Conservation (phyloP, 2,797 vertebrate genomes). For the Sebastes vulpes region DNA sequence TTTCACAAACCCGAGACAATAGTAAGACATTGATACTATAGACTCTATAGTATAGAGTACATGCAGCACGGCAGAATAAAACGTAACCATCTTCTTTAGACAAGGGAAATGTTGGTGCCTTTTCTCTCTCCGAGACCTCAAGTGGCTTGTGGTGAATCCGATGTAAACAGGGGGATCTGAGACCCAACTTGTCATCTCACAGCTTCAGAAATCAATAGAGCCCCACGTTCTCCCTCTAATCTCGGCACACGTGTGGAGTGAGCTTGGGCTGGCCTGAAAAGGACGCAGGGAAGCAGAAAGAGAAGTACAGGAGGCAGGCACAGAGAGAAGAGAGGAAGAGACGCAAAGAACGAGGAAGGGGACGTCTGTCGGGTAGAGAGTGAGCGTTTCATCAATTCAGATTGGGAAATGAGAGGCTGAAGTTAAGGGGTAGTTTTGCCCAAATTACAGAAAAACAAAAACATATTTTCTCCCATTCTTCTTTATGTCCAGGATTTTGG, state of each 20-base stretch:
- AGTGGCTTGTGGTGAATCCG: conserved; percentile 51
- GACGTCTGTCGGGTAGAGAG: conserved; percentile 10
- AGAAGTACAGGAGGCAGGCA: conserved; percentile 2
- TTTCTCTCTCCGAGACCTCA: conserved; percentile 1
- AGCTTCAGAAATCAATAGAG: conserved; percentile 80
- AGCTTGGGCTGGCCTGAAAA: conserved; percentile 34
- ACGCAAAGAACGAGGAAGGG: conserved; percentile 18
- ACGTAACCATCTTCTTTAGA: not conserved
- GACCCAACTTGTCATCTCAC: conserved; percentile 77
- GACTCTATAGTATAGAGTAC: not conserved
- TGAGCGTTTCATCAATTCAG: not conserved
- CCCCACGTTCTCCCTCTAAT: conserved; percentile 63
- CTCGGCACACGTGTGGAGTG: conserved; percentile 50
- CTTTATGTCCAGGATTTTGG: not conserved
- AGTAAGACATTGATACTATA: conserved; percentile 3
- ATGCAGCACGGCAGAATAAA: not conserved
- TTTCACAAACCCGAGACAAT: conserved; percentile 46
- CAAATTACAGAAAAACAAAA: not conserved
- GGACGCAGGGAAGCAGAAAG: conserved; percentile 21
- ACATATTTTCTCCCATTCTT: not conserved
- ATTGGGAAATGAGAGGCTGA: not conserved
- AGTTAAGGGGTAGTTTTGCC: not conserved
- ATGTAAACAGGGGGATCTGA: conserved; percentile 76
- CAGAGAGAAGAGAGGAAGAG: conserved; percentile 3
- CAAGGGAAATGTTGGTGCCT: not conserved